These are phyloP conservation scores for Malurus cyaneus DNA, from an alignment of 2,113 vertebrate genomes.

Conservation along the genomic window DNA sequence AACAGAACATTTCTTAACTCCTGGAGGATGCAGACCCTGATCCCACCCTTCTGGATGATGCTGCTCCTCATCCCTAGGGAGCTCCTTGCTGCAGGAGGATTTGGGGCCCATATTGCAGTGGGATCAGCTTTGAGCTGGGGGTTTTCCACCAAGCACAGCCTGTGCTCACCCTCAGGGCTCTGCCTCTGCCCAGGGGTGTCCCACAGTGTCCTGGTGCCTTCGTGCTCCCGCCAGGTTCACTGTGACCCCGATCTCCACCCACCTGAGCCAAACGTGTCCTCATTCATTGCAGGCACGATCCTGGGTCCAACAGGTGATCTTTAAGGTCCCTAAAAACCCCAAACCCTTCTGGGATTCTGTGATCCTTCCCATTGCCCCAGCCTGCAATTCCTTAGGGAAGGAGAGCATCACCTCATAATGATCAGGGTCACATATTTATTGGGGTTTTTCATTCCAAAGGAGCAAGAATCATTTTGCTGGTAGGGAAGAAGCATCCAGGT, in stretches of 20 bases:
- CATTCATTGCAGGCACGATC: not conserved
- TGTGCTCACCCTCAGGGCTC: not conserved
- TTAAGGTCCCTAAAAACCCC: not conserved
- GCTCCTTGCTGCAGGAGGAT: not conserved
- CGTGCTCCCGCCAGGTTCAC: accelerated
- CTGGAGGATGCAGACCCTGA: accelerated
- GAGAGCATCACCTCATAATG: not conserved
- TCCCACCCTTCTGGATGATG: accelerated
- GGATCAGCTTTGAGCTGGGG: not conserved
- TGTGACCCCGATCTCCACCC: too few relatives aligned
- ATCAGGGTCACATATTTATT: not conserved
- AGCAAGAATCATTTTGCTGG: not conserved
- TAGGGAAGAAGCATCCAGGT: not conserved
- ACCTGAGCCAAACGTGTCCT: accelerated
- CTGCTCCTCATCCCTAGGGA: not conserved
- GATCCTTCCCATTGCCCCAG: not conserved
- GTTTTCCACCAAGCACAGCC: not conserved
- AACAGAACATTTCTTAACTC: not conserved
- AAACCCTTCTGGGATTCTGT: not conserved
- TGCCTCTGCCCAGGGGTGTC: not conserved
- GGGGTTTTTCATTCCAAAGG: not conserved
- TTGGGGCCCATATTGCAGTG: accelerated
- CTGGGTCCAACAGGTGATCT: not conserved
- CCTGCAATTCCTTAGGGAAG: not conserved
- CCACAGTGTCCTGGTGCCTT: accelerated